Evolutionary conservation across 2,797 vertebrate genomes (phyloP), one percentile per base, ranked within the genome.

Genomic region (Micropoecilia bifurca): DNA sequence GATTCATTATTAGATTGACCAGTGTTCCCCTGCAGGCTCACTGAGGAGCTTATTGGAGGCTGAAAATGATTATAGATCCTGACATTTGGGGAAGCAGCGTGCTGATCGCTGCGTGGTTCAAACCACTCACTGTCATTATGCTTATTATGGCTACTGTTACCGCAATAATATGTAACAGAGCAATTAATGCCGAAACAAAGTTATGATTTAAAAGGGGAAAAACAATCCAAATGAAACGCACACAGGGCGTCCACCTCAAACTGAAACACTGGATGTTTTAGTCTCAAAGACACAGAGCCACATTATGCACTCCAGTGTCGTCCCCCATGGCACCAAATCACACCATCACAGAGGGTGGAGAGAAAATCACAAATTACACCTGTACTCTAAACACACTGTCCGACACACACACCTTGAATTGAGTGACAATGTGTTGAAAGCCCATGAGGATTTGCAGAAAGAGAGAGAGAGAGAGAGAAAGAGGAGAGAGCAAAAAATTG

Each of bases 381-480:
- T 45, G 13, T 28, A 45, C 68, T 28, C 10, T n/a, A 71, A 25
- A 45, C 39, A 69, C 66, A 69, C 66, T 43, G 13, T 20, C 63
- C 20, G 9, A 41, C 63, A 69, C 39, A 63, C 16, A 63, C 61
- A 63, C 57, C 57, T 36, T 20, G 22, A 46, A 45, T 16, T 36
- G 76, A 74, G 83, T 85, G 90, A 88, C 81, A 85, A 82, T 84
- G 88, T 90, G 88, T 81, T 90, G 86, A 89, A 92, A 90, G 80
- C 86, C 81, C 86, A 74, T 76, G 85, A 84, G 83, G 77, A 74
- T 83, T 53, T 71, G 28, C 41, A 71, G 25, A 46, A 14, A 16
- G 68, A 71, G 68, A 28, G 66, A 43, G 30, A 18, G 18, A 50
- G 53, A 55, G 53, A 57, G 55, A 59, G 57, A 59, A 2, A 59